Evolutionary conservation across 2,113 vertebrate genomes (phyloP), one percentile per base, ranked within the genome.

Genomic region (Marmota monax): DNA sequence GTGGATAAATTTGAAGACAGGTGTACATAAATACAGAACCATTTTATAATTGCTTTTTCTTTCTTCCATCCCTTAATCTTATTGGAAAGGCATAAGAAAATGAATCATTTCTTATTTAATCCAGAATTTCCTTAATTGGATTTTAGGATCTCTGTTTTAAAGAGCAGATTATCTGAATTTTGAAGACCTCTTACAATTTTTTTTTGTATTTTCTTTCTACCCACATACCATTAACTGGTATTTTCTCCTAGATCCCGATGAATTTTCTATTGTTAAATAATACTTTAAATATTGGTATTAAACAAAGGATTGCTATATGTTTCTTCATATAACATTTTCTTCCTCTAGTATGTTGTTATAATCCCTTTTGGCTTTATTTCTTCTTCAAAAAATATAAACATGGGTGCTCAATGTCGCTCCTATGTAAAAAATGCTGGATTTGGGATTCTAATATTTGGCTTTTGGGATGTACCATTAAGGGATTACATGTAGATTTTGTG

Each of bases 371-470:
- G 77, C 93, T 95, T 94, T 85, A 67, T 56, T 83, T 97, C 92
- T 92, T 96, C 96, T 16, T 96, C 86, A 20, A 77, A 79, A 53
- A 88, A 37, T 37, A 72, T 42, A 73, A 84, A 39, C 73, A 67
- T 74, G 98, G 95, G 56, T 89, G 78, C 92, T 99, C 98, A 23
- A 99, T 98, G 77, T 99, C 97, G 48, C 99, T 99, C 97, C 99
- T 98, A 17, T 98, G 99, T 84, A 99, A 98, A 63, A 99, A 99
- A 92, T 99, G 99, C 69, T 99, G 98, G 93, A 99, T 99, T 65
- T 99, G 98, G 2, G 99, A 99, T 97, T 99, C 99, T 97, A 99
- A 97, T 78, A 99, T 99, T 98, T 99, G 98, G 53, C 99, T 99
- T 77, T 98, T 98, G 0, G 99, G 99, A 3, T 99, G 99, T 76